Evolutionary conservation across 2,888 invertebrate genomes (phyloP).

Genomic region (Polylopha cassiicola): DNA sequence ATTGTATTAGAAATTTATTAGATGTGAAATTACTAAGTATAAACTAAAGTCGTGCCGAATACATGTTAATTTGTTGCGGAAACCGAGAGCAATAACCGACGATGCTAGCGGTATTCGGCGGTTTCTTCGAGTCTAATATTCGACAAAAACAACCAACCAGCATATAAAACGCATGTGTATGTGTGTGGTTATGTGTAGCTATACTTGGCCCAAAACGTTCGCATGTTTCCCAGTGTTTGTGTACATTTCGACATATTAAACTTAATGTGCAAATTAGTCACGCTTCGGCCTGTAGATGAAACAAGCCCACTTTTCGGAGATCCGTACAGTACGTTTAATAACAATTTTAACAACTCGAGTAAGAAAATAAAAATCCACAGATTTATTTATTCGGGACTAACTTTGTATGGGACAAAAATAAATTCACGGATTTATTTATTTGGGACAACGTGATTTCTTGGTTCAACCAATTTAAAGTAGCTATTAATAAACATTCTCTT

Average conservation of each 20-base stretch:
- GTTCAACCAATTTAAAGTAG: too few relatives aligned
- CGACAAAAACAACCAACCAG: conserved; percentile 61
- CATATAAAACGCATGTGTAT: conserved; percentile 30
- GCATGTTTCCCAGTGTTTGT: conserved; percentile 46
- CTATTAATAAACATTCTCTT: too few relatives aligned
- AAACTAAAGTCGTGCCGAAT: conserved; percentile 73
- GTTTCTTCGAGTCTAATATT: conserved; percentile 70
- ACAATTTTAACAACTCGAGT: conserved; percentile 21
- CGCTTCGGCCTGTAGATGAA: conserved; percentile 49
- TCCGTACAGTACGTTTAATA: conserved; percentile 21
- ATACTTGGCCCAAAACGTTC: conserved; percentile 42
- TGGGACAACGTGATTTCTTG: too few relatives aligned
- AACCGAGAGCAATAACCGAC: conserved; percentile 76
- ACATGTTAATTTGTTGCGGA: conserved; percentile 78
- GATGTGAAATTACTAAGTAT: conserved; percentile 64
- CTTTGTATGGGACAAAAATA: too few relatives aligned
- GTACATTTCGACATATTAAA: conserved; percentile 60
- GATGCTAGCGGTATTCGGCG: conserved; percentile 72
- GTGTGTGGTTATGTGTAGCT: conserved; percentile 27
- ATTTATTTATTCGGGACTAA: too few relatives aligned
- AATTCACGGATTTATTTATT: too few relatives aligned
- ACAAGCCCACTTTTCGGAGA: conserved; percentile 33
- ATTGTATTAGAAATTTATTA: conserved; percentile 45
- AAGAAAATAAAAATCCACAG: too few relatives aligned
- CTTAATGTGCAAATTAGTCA: conserved; percentile 62